These are phyloP conservation scores for Elephantulus edwardii DNA, from an alignment of 2,113 vertebrate species.

Conservation along the genomic window DNA sequence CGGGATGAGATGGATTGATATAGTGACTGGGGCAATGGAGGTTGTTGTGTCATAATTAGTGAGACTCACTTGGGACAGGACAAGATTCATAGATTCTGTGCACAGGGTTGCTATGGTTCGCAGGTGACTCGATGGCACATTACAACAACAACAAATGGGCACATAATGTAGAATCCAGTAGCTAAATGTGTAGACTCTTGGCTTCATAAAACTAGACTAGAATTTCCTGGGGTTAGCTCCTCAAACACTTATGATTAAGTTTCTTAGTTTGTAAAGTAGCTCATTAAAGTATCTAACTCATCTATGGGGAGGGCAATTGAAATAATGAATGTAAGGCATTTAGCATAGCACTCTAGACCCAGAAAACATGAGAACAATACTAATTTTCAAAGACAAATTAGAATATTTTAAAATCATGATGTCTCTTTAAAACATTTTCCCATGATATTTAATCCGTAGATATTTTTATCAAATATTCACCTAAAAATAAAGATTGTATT, in stretches of 20 bases:
- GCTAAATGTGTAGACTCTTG: neutral
- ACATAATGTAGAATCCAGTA: neutral
- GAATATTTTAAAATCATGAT: slow-evolving; percentile 25
- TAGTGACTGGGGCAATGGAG: too few relatives aligned
- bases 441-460: neutral
- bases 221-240: neutral
- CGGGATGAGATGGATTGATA: too few relatives aligned
- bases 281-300: neutral
- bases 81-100: too few relatives aligned
- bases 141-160: too few relatives aligned
- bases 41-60: too few relatives aligned
- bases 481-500: neutral
- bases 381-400: neutral
- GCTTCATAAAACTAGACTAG: neutral
- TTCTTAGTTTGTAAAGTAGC: neutral
- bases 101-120: too few relatives aligned
- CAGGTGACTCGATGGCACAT: too few relatives aligned
- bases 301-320: neutral
- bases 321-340: slow-evolving; percentile 14
- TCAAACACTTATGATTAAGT: neutral
- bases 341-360: neutral
- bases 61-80: too few relatives aligned
- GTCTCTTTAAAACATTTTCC: slow-evolving; percentile 26
- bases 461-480: neutral
- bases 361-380: slow-evolving; percentile 13